phyloP scores from a whole-genome alignment of 2,797 vertebrate genomes.

The Apodemus agrarius region DNA sequence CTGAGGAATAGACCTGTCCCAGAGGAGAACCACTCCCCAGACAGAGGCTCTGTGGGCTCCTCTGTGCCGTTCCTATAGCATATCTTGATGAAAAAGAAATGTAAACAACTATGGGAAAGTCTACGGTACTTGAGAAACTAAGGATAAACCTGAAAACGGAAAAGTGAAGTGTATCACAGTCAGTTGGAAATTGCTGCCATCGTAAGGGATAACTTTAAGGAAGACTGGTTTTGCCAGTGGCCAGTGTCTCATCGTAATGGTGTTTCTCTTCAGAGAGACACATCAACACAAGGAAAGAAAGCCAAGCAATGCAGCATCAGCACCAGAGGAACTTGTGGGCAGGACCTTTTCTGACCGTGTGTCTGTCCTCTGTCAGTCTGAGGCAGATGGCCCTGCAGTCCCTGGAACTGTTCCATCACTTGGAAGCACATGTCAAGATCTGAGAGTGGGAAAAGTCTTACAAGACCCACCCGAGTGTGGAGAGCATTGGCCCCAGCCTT shows the following conservation, averaged over 20 bases:
- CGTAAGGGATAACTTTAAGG: no score
- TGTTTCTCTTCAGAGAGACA: neutral
- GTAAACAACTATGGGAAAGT: neutral
- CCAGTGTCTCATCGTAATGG: neutral
- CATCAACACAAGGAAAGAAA: neutral
- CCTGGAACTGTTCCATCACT: neutral
- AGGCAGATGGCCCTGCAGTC: neutral
- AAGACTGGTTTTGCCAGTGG: neutral
- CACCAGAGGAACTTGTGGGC: neutral
- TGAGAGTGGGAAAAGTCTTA: neutral
- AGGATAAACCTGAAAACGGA: neutral
- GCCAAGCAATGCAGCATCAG: neutral
- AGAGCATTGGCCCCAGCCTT: fast-evolving
- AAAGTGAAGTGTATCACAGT: neutral
- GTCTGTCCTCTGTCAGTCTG: no score
- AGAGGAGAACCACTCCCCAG: neutral
- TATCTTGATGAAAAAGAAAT: neutral
- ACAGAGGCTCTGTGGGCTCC: neutral
- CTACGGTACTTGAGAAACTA: neutral
- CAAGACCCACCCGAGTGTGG: fast-evolving
- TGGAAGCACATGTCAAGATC: fast-evolving
- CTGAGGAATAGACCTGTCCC: neutral
- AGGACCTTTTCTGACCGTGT: neutral
- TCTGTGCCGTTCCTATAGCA: neutral
- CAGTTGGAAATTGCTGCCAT: neutral